Base-by-base conservation (phyloP, 2,888 invertebrate genomes). In the Agonopterix subpropinquella region DNA sequence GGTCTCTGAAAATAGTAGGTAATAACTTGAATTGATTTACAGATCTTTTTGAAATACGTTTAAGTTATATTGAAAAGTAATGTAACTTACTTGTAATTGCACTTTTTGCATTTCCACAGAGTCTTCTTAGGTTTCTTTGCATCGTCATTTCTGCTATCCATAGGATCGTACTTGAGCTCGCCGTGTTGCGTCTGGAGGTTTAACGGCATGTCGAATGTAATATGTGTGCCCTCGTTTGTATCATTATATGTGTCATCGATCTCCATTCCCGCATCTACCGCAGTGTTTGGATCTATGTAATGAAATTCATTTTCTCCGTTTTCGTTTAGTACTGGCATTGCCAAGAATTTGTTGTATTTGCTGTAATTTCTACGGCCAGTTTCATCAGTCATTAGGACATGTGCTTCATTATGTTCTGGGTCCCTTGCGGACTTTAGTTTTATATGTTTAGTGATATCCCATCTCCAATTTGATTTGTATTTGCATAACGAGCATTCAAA, bases 371-470 rank as follows among this genome's bases (percentile, higher is more conserved):
- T 90, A 55, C 96, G 90, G 8, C 97, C 97, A 41, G 96, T 95
- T 81, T 96, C 96, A 73, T 97, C 96, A 46, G 96, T 96, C 93
- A 97, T 95, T 49, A 97, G 88, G 43, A 97, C 96, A 79, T 94
- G 93, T 46, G 94, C 95, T 54, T 91, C 91, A 64, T 92, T 92
- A 77, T 97, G 97, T 45, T 92, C 92, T 47, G 93, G 93, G 83
- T 96, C 96, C 56, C 96, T 90, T 15, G 94, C 94, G 7, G 95
- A 94, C 87, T 96, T 97, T 64, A 97, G 89, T 67, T 96, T 94
- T 57, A 98, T 97, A 78, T 98, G 98, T 77, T 98, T 96, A 28
- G 96, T 96, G 53, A 98, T 96, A 83, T 98, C 98, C 96, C 97
- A 98, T 57, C 97, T 92, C 97, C 98, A 98, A 74, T 98, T 98